A percentile compares a stretch with the other conserved stretches of the same genome.
Evolutionary conservation across 1,140 invertebrate species (phyloP).

Genomic region (Carposina sasakii): DNA sequence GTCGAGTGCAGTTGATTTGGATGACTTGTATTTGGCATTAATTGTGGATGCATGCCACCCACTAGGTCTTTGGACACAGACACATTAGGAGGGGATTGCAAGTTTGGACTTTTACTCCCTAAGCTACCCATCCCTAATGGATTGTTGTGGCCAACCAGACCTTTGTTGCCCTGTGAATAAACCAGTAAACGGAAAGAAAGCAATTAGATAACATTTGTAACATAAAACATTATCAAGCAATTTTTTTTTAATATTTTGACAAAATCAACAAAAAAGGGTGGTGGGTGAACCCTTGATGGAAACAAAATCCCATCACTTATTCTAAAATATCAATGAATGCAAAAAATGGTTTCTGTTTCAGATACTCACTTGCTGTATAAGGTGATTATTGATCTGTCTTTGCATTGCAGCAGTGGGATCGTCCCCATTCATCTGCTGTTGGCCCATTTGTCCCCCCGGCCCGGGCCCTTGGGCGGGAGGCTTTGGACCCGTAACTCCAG

Average conservation of each 20-base stretch:
- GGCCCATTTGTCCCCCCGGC: slow-evolving; percentile 73
- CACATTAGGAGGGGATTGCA: slow-evolving; percentile 87
- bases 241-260: not conserved
- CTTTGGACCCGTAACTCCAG: slow-evolving; percentile 75
- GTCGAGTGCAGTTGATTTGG: slow-evolving; percentile 68
- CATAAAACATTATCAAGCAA: slow-evolving; percentile 3
- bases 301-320: no score
- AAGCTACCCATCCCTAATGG: slow-evolving; percentile 79
- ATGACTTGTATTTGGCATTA: slow-evolving; percentile 73
- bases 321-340: no score
- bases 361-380: slow-evolving; percentile 76
- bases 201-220: no score
- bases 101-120: slow-evolving; percentile 84
- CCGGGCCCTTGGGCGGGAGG: slow-evolving; percentile 85
- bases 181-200: slow-evolving; percentile 62
- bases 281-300: no score
- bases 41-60: slow-evolving; percentile 70
- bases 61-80: slow-evolving; percentile 70
- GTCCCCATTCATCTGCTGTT: slow-evolving; percentile 79
- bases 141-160: slow-evolving; percentile 79
- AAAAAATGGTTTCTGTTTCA: slow-evolving; percentile 35
- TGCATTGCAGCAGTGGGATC: slow-evolving; percentile 73
- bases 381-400: slow-evolving; percentile 78
- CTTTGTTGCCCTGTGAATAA: slow-evolving; percentile 80
- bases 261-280: no score